These are phyloP conservation scores for Phenacoccus solenopsis DNA, from an alignment of 1,140 invertebrate genomes.

Conservation along the genomic window DNA sequence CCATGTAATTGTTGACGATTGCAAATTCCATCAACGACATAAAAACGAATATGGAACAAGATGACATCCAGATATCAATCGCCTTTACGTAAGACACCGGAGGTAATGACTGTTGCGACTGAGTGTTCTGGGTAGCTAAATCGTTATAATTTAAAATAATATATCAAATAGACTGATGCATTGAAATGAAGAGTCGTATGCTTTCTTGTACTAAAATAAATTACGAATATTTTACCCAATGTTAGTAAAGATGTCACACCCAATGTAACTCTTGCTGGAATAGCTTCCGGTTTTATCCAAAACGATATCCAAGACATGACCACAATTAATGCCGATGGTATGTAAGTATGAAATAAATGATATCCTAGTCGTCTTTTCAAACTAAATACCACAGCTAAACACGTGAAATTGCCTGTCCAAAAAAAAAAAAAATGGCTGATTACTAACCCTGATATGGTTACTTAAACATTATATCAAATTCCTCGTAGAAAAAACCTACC, in stretches of 20 bases:
- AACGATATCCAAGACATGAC: constrained; percentile 90
- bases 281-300: constrained; percentile 84
- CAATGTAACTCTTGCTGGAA: constrained; percentile 64
- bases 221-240: constrained; percentile 46
- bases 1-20: constrained; percentile 84
- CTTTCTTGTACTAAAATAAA: too few relatives aligned
- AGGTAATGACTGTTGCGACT: constrained; percentile 77
- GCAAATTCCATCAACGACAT: constrained; percentile 86
- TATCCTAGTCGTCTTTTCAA: constrained; percentile 68
- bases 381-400: constrained; percentile 72
- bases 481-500: constrained; percentile 37
- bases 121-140: constrained; percentile 72
- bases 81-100: constrained; percentile 84
- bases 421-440: constrained; percentile 4
- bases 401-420: constrained; percentile 66
- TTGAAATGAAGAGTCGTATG: too few relatives aligned
- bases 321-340: constrained; percentile 76
- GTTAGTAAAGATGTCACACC: constrained; percentile 73
- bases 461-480: too few relatives aligned
- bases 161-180: neutral
- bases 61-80: constrained; percentile 88
- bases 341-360: constrained; percentile 81
- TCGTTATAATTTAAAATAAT: constrained; percentile 8
- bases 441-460: too few relatives aligned
- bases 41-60: constrained; percentile 83